These are phyloP conservation scores for Sphenopsis melanotis DNA, from an alignment of 2,797 vertebrate species.

Conservation along the genomic window DNA sequence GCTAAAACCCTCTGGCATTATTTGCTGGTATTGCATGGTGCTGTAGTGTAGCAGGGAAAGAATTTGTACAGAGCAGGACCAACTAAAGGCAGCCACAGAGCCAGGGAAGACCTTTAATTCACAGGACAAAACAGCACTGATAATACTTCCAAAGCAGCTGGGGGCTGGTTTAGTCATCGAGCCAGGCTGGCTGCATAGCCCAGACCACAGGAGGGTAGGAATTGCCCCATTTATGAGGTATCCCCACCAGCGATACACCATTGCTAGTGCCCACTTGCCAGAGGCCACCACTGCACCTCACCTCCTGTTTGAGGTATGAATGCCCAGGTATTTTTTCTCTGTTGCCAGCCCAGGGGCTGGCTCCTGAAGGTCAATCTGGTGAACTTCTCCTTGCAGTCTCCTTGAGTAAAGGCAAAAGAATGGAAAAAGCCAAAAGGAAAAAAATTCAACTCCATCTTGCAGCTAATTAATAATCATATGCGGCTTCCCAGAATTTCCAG, in stretches of 20 bases:
- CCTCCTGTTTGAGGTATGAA: background rate
- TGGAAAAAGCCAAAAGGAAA: background rate
- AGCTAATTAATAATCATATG: constrained; percentile 29
- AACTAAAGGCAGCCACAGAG: background rate
- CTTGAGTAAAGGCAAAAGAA: background rate
- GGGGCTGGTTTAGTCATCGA: background rate
- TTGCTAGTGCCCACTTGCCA: background rate
- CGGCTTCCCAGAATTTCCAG: background rate
- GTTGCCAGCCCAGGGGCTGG: background rate
- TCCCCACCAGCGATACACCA: background rate
- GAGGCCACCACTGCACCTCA: background rate
- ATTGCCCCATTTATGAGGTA: background rate
- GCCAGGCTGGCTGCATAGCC: background rate
- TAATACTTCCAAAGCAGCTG: background rate
- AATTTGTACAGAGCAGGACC: background rate
- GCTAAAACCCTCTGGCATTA: background rate
- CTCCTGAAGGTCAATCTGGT: background rate
- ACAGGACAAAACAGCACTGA: background rate
- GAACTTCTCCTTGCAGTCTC: background rate
- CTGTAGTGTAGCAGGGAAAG: background rate
- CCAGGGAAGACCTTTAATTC: background rate
- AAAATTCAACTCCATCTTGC: background rate
- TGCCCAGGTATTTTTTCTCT: background rate
- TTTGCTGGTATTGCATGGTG: background rate
- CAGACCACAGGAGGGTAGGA: background rate